Conservation (phyloP, 53 echinoderm and acorn worm species). For the Holothuria leucospilota region DNA sequence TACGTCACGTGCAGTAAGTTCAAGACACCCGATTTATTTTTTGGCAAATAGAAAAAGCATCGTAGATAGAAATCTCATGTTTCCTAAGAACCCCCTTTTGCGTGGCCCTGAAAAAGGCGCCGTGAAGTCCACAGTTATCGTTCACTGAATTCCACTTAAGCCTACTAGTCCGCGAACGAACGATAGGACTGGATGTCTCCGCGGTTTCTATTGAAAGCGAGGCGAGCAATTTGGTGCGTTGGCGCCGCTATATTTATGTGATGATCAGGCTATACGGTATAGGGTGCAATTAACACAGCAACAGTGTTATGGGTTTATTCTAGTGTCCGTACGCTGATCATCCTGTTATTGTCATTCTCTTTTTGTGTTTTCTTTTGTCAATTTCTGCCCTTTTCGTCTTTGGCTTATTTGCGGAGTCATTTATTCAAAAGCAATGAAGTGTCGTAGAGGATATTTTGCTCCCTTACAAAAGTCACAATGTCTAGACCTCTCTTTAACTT, state of each 20-base stretch:
- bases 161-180: constrained; percentile 38
- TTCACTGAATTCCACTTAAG: constrained; percentile 49
- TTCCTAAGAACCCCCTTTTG: constrained; percentile 38
- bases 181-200: constrained; percentile 22
- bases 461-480: constrained; percentile 34
- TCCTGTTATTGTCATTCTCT: constrained; percentile 33
- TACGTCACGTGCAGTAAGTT: too few species aligned
- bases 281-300: constrained; percentile 78
- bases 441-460: constrained; percentile 16
- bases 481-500: constrained; percentile 29
- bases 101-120: constrained; percentile 51
- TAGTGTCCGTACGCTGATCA: constrained; percentile 14
- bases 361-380: constrained; percentile 29
- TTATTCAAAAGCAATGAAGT: constrained; percentile 12
- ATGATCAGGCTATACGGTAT: constrained; percentile 53
- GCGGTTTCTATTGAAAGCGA: constrained; percentile 77
- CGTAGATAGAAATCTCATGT: background rate
- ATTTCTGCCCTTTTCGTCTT: constrained; percentile 37
- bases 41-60: too few species aligned
- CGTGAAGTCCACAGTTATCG: constrained; percentile 25
- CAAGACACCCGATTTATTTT: too few species aligned
- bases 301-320: constrained; percentile 55
- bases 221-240: constrained; percentile 77
- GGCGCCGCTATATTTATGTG: constrained; percentile 97
- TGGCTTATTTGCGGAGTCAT: constrained; percentile 39